Evolutionary conservation across 2,888 invertebrate species (phyloP).

Genomic region (Carpatolechia fugitivella): DNA sequence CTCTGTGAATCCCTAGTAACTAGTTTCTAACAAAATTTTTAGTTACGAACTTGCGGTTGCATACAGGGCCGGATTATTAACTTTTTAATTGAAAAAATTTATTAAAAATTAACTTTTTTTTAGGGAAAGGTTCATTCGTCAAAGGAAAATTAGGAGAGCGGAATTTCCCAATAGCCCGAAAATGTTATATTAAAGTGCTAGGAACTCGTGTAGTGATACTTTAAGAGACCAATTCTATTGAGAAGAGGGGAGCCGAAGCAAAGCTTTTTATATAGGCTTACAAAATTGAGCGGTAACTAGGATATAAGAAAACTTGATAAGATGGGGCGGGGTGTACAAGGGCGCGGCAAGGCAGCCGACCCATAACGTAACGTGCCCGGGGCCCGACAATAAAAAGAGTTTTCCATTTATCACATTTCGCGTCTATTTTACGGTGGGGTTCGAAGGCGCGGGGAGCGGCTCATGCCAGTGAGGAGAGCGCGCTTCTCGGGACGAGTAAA

Average conservation of each 20-base stretch:
- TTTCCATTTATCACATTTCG: constrained; percentile 79
- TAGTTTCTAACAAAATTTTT: too few species aligned
- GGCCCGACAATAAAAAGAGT: constrained; percentile 74
- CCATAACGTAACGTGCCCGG: constrained; percentile 68
- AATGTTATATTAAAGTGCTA: constrained; percentile 35
- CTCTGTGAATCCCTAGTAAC: too few species aligned
- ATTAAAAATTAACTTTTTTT: too few species aligned
- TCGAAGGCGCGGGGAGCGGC: constrained; percentile 62
- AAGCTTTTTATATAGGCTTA: constrained; percentile 61
- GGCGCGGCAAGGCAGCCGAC: constrained; percentile 55
- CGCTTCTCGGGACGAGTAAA: constrained; percentile 62
- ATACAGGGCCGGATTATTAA: too few species aligned
- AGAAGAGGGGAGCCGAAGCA: constrained; percentile 46
- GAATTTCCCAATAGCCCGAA: constrained; percentile 26
- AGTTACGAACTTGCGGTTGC: too few species aligned
- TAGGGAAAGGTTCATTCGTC: too few species aligned
- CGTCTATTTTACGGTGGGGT: constrained; percentile 77
- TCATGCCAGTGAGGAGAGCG: constrained; percentile 54
- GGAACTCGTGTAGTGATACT: constrained; percentile 50
- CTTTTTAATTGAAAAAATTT: too few species aligned
- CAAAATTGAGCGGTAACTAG: constrained; percentile 73
- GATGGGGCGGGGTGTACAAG: constrained; percentile 52
- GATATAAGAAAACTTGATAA: constrained; percentile 74
- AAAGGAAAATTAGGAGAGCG: constrained; percentile 17
- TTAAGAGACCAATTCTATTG: constrained; percentile 54